Percentiles rank a stretch among this genome's conserved stretches.
Evolutionary conservation across 2,888 invertebrate genomes (phyloP).

Genomic region (Trichogramma evanescens): DNA sequence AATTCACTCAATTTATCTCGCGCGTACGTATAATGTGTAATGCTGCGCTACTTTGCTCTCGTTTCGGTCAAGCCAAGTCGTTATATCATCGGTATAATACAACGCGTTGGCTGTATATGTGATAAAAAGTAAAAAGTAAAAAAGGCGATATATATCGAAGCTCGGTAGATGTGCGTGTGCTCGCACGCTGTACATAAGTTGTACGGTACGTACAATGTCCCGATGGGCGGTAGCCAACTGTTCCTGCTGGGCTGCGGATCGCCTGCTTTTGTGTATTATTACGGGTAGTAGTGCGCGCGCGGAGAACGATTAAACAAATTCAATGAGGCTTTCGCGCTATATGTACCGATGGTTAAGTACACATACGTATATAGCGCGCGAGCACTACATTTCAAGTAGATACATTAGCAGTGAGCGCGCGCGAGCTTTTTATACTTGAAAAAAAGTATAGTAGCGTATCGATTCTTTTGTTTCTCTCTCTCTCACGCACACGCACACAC

Average conservation of each 20-base stretch:
- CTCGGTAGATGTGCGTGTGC: constrained; percentile 1
- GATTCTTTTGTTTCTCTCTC: too few species aligned
- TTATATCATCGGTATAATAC: too few species aligned
- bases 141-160: neutral
- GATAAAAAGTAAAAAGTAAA: neutral
- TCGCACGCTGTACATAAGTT: neutral
- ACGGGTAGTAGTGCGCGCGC: neutral
- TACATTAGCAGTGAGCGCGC: too few species aligned
- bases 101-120: too few species aligned
- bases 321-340: constrained; percentile 6
- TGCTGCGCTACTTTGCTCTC: constrained; percentile 12
- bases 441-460: too few species aligned
- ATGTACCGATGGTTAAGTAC: too few species aligned
- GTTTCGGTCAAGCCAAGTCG: too few species aligned
- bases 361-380: too few species aligned
- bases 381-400: too few species aligned
- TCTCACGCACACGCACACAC: too few species aligned
- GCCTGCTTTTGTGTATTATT: constrained; percentile 1
- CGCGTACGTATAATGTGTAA: constrained; percentile 27
- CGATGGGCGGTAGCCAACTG: constrained; percentile 46
- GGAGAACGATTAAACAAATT: constrained; percentile 17
- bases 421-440: too few species aligned
- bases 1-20: constrained; percentile 39
- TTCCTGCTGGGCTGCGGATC: constrained; percentile 33
- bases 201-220: constrained; percentile 36